Evolutionary conservation across 2,797 vertebrate genomes (phyloP).

Genomic region (Thaleichthys pacificus): DNA sequence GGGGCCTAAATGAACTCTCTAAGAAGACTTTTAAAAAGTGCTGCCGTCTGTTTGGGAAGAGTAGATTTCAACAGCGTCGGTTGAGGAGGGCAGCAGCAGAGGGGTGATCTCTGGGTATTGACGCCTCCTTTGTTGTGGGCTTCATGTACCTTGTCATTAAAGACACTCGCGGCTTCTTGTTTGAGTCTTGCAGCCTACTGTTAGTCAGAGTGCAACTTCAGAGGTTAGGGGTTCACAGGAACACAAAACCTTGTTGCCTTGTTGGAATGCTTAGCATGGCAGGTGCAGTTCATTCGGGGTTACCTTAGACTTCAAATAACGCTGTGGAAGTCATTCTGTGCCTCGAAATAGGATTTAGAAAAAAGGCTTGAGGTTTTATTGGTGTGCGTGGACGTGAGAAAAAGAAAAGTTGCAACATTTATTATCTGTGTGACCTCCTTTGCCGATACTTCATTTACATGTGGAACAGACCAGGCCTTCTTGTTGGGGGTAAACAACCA

Average conservation of each 20-base stretch:
- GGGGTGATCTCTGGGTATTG: constrained; percentile 20
- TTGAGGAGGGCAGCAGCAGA: neutral
- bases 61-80: neutral
- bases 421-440: no score
- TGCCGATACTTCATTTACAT: no score
- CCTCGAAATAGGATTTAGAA: no score
- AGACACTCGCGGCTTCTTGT: constrained; percentile 40
- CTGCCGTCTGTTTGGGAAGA: neutral
- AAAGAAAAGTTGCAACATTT: no score
- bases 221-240: constrained; percentile 18
- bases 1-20: neutral
- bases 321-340: no score
- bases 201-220: constrained; percentile 18
- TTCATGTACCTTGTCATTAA: constrained; percentile 61
- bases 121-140: constrained; percentile 46
- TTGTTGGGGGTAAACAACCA: no score
- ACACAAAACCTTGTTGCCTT: neutral
- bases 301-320: neutral
- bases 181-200: constrained; percentile 1
- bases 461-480: no score
- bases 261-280: neutral
- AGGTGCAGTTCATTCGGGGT: neutral
- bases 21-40: neutral
- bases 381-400: neutral
- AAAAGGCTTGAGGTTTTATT: neutral